Percentiles rank a stretch among this genome's conserved stretches.
These are phyloP conservation scores for Melanitta fusca DNA, from an alignment of 2,797 vertebrate species.

Conservation along the genomic window DNA sequence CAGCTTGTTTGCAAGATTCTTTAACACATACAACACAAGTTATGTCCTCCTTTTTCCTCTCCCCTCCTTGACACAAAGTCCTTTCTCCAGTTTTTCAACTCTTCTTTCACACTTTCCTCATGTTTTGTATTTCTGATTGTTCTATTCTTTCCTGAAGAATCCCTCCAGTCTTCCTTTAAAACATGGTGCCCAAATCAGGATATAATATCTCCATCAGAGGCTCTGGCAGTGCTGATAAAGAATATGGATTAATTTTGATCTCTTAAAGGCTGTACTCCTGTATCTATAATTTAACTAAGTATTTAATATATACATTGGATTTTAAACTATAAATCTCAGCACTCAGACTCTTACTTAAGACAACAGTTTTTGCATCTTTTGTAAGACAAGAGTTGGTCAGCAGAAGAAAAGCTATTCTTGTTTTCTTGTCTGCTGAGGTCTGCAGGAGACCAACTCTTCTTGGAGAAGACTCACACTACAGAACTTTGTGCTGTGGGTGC, in stretches of 20 bases:
- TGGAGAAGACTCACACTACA: background rate
- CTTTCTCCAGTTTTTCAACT: background rate
- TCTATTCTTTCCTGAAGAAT: background rate
- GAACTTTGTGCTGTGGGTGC: background rate
- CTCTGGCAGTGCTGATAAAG: background rate
- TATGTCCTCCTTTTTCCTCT: background rate
- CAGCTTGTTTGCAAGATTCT: background rate
- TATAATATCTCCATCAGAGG: background rate
- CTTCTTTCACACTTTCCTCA: background rate
- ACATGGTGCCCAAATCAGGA: background rate
- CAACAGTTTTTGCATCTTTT: background rate
- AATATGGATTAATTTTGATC: background rate
- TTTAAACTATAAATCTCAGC: background rate
- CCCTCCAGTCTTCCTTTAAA: background rate
- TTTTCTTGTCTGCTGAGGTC: background rate
- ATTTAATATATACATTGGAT: background rate
- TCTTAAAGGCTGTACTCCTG: background rate
- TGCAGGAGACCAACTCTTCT: too few species aligned
- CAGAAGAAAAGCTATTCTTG: background rate
- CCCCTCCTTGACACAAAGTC: too few species aligned
- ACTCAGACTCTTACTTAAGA: background rate
- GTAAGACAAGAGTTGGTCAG: background rate
- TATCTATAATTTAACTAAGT: background rate
- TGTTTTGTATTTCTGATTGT: background rate
- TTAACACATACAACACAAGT: background rate